Evolutionary conservation across 2,888 invertebrate genomes (phyloP), one percentile per base, ranked within the genome.

Genomic region (Cistogaster globosa): DNA sequence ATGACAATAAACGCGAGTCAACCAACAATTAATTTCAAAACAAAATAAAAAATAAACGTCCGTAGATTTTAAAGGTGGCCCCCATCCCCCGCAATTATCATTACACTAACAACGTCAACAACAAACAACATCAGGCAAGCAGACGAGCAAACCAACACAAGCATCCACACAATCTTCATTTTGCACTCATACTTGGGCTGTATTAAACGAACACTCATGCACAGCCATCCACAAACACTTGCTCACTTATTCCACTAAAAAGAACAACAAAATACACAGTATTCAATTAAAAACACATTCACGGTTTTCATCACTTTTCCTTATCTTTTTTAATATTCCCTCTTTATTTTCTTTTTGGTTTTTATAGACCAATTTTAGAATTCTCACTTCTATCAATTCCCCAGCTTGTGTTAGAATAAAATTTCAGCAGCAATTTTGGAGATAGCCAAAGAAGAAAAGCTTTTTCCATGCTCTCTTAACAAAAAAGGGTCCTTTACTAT

Each of bases 361-460:
- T 71, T 83, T 78, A 75, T 75, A 82, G 82, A 75, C 82, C 63
- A 85, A 82, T 83, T 85, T 85, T 74, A 57, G 82, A 85, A 85
- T 78, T 85, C 82, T 85, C 78, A 78, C 82, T 85, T 82, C 82
- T 79, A 79, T 82, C 82, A 82, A 81, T 83, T 60, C 71, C 67
- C 58, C 63, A 82, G 58, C 55, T 67, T 75, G 55, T 57, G 62
- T 67, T 62, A 81, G 36, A 48, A 79, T 80, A 68, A 67, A 60
- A 60, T 76, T 80, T 68, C 67, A 60, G 72, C 51, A 79, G 69
- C 65, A 77, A 68, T 69, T 74, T 53, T 55, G 58, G 69, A 55
- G 75, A 58, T 68, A 74, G 68, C 72, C 45, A 22, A 83, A 74
- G 32, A 63, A 82, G 58, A 78, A 83, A 67, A 58, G n/a, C 67